Evolutionary conservation across 1,140 invertebrate species (phyloP).

Genomic region (Prorops nasuta): DNA sequence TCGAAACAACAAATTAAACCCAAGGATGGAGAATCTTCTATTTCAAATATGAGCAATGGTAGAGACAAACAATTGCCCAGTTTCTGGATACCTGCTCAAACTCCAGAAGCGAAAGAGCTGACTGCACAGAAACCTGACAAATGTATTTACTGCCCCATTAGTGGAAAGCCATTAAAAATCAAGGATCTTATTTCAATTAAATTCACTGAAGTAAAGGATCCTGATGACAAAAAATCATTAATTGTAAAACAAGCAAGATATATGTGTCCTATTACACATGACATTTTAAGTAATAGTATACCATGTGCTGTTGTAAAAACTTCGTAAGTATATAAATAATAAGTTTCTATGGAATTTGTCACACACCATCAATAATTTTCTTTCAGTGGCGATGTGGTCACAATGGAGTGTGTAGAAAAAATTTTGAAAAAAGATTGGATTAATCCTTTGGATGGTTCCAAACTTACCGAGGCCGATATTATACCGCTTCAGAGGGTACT

Average conservation of each 20-base stretch:
- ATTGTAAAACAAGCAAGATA: conserved; percentile 87
- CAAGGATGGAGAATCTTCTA: conserved; percentile 51
- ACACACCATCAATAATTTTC: background rate
- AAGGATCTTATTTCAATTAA: conserved; percentile 94
- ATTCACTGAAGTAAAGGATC: conserved; percentile 87
- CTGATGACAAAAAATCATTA: conserved; percentile 77
- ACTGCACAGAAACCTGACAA: conserved; percentile 84
- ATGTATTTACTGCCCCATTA: conserved; percentile 92
- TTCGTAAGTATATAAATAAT: conserved; percentile 67
- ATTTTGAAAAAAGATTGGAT: conserved; percentile 96
- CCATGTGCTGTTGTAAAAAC: conserved; percentile 89
- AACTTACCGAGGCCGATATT: conserved; percentile 90
- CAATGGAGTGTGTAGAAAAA: conserved; percentile 94
- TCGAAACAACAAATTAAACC: conserved; percentile 18
- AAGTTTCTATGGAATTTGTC: background rate
- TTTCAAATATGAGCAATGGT: conserved; percentile 74
- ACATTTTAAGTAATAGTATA: conserved; percentile 91
- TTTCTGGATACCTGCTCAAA: conserved; percentile 96
- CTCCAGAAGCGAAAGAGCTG: conserved; percentile 77
- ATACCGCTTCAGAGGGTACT: conserved; percentile 84
- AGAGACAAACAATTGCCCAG: conserved; percentile 80
- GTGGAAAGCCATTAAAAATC: conserved; percentile 81
- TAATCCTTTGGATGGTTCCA: conserved; percentile 87
- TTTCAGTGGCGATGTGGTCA: conserved; percentile 90
- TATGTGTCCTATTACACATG: conserved; percentile 96